Evolutionary conservation across 2,797 vertebrate species (phyloP).

Genomic region (Danio kyathit): DNA sequence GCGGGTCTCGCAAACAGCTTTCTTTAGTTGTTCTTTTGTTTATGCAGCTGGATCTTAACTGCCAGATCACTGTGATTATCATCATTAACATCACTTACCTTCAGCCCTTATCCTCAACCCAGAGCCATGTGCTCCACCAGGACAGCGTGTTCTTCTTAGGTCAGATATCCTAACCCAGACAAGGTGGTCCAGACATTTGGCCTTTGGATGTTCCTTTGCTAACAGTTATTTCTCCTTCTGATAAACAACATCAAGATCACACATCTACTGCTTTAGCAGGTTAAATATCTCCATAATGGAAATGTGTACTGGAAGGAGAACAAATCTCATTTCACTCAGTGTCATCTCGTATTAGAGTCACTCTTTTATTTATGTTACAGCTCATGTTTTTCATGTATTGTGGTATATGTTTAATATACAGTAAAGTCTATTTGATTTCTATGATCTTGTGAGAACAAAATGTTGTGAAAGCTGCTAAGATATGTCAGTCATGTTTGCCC

Average conservation of each 20-base stretch:
- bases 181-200: constrained; percentile 36
- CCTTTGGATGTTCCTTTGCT: constrained; percentile 52
- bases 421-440: constrained; percentile 30
- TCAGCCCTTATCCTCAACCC: constrained; percentile 58
- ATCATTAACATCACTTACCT: constrained; percentile 67
- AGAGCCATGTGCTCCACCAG: constrained; percentile 54
- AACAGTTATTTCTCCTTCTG: constrained; percentile 40
- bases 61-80: constrained; percentile 61
- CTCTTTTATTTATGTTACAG: neutral
- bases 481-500: too few species aligned
- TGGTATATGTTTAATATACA: constrained; percentile 15
- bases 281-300: constrained; percentile 45
- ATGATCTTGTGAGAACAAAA: constrained; percentile 13
- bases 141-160: constrained; percentile 48
- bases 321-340: neutral
- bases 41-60: constrained; percentile 66
- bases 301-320: too few species aligned
- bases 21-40: constrained; percentile 55
- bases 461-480: too few species aligned
- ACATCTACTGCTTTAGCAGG: constrained; percentile 38
- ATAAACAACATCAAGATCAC: constrained; percentile 51
- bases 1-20: constrained; percentile 51
- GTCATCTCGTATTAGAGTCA: constrained; percentile 46
- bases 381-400: neutral
- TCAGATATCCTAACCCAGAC: constrained; percentile 30